Evolutionary conservation across 2,888 invertebrate genomes (phyloP), one percentile per base, ranked within the genome.

Genomic region (Anthoptus insignis): DNA sequence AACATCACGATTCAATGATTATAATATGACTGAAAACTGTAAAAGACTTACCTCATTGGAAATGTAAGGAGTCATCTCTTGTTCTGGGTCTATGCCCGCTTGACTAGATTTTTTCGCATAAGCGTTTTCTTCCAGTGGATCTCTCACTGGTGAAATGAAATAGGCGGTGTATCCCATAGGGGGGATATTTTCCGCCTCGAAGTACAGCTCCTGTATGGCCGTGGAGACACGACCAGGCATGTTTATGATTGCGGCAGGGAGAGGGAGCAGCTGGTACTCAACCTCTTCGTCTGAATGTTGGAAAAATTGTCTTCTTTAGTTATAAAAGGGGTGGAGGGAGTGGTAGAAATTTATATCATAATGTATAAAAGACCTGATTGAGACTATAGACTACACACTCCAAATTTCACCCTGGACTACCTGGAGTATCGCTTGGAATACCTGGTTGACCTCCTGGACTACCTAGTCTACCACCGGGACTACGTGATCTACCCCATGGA

Each of bases 201-300:
- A 97, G 95, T 67, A 96, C 82, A 73, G 94, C 83, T 87, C 97
- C 66, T 92, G 88, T 34, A 87, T 93, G 0, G 96, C 95, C 0
- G 79, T 80, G 67, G 96, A 95, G 0, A 78, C 75, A 54, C 97
- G 86, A 1, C 96, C 97, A 0, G 97, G 96, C 0, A 96, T 90
- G 39, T 89, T 89, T 68, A 89, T 79, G 5, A 96, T 90, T 0
- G 94, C 76, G 0, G 90, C 81, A 0, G 96, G 94, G 4, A 91
- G 76, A 0, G 91, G 81, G 0, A 87, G 74, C 0, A 97, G 88
- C n/a, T 96, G 96, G 24, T 89, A 86, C 34, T 91, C 91, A 8
- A 90, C 83, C 63, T 91, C 91, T 57, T 92, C 92, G 66, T 91
- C 92, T 91, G 67, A 3, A 13, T 1, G 7, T 19, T 42, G 16